These are phyloP conservation scores for Brachionus asplanchnoidis DNA, from an alignment of 1,140 invertebrate genomes.

Conservation along the genomic window DNA sequence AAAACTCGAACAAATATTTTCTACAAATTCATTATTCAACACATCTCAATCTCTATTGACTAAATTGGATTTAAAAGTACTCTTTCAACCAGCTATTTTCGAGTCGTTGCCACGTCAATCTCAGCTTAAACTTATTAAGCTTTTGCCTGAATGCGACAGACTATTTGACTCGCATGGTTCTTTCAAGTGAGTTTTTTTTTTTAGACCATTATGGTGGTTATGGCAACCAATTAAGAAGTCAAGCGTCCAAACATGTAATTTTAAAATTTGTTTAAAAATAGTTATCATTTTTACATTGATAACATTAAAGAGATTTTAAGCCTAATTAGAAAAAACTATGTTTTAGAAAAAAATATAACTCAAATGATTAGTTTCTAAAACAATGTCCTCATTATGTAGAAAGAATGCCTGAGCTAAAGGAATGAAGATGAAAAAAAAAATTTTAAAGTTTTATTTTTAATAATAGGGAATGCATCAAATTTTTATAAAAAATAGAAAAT, in stretches of 20 bases:
- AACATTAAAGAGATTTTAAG: too few species aligned
- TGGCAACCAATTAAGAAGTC: background rate
- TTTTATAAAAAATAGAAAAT: too few species aligned
- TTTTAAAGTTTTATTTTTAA: too few species aligned
- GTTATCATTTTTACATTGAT: too few species aligned
- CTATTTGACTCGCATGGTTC: slow-evolving; percentile 36
- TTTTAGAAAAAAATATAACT: too few species aligned
- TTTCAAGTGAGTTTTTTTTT: slow-evolving; percentile 11
- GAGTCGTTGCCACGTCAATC: slow-evolving; percentile 37
- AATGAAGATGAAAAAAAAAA: too few species aligned
- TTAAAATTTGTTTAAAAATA: background rate
- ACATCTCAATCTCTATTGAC: slow-evolving; percentile 19
- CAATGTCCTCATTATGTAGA: too few species aligned
- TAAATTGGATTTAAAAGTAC: slow-evolving; percentile 38
- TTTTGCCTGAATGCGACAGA: slow-evolving; percentile 38
- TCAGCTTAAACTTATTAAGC: slow-evolving; percentile 31
- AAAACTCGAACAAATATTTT: slow-evolving; percentile 10
- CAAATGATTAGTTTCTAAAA: too few species aligned
- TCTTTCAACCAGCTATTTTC: slow-evolving; percentile 36
- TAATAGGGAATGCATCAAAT: too few species aligned
- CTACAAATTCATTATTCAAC: slow-evolving; percentile 6
- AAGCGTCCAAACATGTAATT: background rate
- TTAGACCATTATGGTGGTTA: background rate
- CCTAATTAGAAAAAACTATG: too few species aligned
- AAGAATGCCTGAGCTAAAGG: too few species aligned